Base-by-base conservation (phyloP, 1,140 invertebrate species). In the Drosophila bocqueti region DNA sequence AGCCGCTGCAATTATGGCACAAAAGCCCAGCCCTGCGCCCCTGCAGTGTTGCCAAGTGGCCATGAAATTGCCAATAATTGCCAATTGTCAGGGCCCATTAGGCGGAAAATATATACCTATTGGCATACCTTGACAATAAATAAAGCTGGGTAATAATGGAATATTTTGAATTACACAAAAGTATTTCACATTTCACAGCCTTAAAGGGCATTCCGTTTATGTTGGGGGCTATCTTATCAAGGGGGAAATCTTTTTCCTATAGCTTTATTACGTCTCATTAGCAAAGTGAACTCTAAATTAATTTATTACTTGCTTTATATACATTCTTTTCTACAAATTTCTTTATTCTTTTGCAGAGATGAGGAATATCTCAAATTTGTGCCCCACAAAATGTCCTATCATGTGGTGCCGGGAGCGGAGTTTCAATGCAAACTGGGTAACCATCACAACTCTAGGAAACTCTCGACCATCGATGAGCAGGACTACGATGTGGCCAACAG, bases 321-420 rank as follows among this genome's bases (percentile, higher is more conserved):
- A 8, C 4, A 13, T 36, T 31, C 1, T 15, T 36, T 15, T 18
- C 10, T 52, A 0, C 5, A 34, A 3, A 13, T 24, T n/a, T 54
- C 13, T 63, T 50, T 21, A 10, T 50, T 36, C 26, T 2, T 36
- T 36, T 62, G 36, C 15, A 92, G 91, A 50, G 91, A 92, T 63
- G 91, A 92, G 26, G 91, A 92, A 40, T 91, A 92, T 18, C 80
- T 80, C 29, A 91, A 83, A 47, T 83, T 92, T 62, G 83, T 91
- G 75, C 83, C 91, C 26, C 72, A 90, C 21, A 77, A 69, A 59
- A 58, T 68, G 34, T 54, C 74, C n/a, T 92, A 91, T 59, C 74
- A 86, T 54, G 84, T 92, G 72, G 91, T 92, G 26, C 81, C 91
- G 11, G 69, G 84, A 7, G 45, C 81, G 2, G 81, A 89, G 47